Evolutionary conservation across 2,113 vertebrate genomes (phyloP).

Genomic region (Herpailurus yagouaroundi): DNA sequence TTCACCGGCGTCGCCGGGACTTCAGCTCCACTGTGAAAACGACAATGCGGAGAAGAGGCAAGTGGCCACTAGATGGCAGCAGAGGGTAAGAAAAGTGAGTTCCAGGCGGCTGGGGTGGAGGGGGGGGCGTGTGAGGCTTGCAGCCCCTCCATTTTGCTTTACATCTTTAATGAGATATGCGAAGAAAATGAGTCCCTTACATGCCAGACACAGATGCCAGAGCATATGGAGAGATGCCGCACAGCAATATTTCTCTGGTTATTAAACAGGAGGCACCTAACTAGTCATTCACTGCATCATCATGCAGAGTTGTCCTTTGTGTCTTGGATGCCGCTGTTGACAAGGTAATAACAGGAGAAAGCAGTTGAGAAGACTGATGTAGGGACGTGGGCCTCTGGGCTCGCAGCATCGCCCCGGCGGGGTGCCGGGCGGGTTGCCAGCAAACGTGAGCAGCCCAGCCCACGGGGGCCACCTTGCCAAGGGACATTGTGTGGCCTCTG

Average conservation of each 20-base stretch:
- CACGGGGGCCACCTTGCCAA: not conserved
- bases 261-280: conserved; percentile 77
- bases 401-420: accelerated
- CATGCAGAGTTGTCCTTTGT: conserved; percentile 47
- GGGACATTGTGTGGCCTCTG: not conserved
- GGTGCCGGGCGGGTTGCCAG: not conserved
- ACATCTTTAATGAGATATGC: conserved; percentile 79
- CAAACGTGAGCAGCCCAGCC: not conserved
- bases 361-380: not conserved
- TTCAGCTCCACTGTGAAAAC: not conserved
- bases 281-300: conserved; percentile 53
- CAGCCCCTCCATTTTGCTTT: conserved; percentile 73
- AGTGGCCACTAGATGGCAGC: conserved; percentile 71
- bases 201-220: conserved; percentile 75
- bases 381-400: not conserved
- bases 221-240: conserved; percentile 75
- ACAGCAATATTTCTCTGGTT: conserved; percentile 77
- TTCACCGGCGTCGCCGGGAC: accelerated
- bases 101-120: accelerated
- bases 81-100: conserved; percentile 64
- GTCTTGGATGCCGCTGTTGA: conserved; percentile 14
- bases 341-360: conserved; percentile 29
- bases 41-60: not conserved
- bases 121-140: not conserved
- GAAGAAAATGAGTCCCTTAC: conserved; percentile 76